These are phyloP conservation scores for Andrena bicolor DNA, from an alignment of 2,888 invertebrate species.

Conservation along the genomic window DNA sequence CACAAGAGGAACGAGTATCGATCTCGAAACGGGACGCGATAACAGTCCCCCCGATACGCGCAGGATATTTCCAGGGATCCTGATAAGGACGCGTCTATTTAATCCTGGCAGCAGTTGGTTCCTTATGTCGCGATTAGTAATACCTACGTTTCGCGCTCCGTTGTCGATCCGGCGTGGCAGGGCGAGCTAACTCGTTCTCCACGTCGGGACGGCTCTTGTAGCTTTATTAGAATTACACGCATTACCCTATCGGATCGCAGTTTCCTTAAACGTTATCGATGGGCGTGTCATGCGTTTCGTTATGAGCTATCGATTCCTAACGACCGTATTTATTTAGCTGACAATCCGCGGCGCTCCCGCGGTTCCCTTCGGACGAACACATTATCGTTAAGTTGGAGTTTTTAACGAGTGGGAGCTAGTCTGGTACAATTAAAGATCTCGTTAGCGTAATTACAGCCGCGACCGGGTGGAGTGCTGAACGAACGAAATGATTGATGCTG, in stretches of 20 bases:
- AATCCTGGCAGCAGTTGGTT: neutral
- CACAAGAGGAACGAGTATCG: conserved; percentile 19
- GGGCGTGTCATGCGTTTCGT: neutral
- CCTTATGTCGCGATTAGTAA: neutral
- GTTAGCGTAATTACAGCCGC: no score
- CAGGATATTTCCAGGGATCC: conserved; percentile 2
- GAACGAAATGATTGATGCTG: no score
- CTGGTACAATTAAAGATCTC: no score
- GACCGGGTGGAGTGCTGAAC: no score
- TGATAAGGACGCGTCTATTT: conserved; percentile 1
- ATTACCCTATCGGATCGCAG: neutral
- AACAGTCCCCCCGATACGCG: conserved; percentile 7
- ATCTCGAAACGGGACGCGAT: neutral
- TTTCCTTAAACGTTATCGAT: neutral
- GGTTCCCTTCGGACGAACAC: no score
- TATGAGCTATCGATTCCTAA: neutral
- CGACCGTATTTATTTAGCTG: neutral
- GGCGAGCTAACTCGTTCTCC: neutral
- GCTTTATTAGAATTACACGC: conserved; percentile 20
- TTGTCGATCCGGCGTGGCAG: neutral
- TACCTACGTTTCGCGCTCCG: neutral
- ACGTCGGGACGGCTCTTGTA: neutral
- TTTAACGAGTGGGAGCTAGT: no score
- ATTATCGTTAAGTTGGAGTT: no score
- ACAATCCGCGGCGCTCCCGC: neutral